Conservation (phyloP, 2,888 invertebrate genomes). For the Pogonocherus hispidulus region DNA sequence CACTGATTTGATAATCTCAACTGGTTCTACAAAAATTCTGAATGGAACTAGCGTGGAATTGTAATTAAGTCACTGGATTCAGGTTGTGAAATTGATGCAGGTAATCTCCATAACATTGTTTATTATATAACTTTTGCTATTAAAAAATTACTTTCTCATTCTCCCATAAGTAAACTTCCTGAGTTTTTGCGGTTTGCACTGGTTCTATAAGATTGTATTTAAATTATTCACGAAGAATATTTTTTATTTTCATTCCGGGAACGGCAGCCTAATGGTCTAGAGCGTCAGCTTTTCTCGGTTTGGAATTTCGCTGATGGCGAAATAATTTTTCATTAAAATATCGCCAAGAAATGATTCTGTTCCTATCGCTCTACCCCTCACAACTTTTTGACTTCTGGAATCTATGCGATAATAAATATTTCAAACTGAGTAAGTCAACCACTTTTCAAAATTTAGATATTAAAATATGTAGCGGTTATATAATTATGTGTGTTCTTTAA, state of each 20-base stretch:
- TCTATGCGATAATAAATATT: too few relatives aligned
- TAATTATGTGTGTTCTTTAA: too few relatives aligned
- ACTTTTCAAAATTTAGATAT: too few relatives aligned
- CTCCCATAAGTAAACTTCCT: neutral
- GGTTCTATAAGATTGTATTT: neutral
- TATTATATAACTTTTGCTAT: conserved; percentile 15
- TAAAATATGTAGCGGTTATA: too few relatives aligned
- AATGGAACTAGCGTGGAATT: neutral
- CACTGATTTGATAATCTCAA: neutral
- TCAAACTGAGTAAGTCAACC: too few relatives aligned
- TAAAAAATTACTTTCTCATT: conserved; percentile 15
- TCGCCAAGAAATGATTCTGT: too few relatives aligned
- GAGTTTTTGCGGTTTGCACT: neutral
- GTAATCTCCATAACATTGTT: neutral
- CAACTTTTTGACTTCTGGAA: too few relatives aligned
- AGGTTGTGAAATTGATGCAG: conserved; percentile 5
- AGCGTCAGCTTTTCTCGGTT: too few relatives aligned
- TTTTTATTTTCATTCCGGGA: neutral
- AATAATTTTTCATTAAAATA: too few relatives aligned
- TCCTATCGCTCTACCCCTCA: too few relatives aligned
- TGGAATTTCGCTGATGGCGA: too few relatives aligned
- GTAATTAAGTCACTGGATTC: conserved; percentile 8
- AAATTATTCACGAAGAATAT: neutral
- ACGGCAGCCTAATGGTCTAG: too few relatives aligned
- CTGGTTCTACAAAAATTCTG: neutral